Percentiles rank a stretch among this genome's conserved stretches.
phyloP scores from a whole-genome alignment of 2,113 vertebrate genomes.

The Bos javanicus region DNA sequence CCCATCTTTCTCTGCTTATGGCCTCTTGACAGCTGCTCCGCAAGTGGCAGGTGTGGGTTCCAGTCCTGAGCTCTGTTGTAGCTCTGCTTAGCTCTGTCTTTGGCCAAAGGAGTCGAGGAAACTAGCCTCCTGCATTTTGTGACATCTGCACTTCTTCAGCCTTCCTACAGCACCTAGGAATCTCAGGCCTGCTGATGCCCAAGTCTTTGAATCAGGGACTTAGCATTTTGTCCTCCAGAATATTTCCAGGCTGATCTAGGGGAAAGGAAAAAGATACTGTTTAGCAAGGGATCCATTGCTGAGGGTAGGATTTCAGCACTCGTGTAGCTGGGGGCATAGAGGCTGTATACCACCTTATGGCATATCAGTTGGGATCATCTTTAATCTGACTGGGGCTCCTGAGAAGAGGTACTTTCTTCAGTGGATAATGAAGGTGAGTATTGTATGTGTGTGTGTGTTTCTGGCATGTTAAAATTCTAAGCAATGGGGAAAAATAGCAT shows the following conservation, averaged over 20 bases:
- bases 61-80: too few species aligned
- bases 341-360: background rate
- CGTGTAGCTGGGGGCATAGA: too few species aligned
- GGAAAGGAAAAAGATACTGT: background rate
- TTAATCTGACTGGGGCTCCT: background rate
- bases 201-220: background rate
- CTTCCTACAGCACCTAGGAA: background rate
- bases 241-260: background rate
- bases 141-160: background rate
- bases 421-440: background rate
- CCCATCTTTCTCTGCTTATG: background rate
- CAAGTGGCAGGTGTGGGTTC: background rate
- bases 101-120: background rate
- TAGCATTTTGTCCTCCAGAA: background rate
- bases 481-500: too few species aligned
- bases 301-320: background rate
- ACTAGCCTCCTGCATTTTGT: background rate
- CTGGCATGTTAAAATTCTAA: background rate
- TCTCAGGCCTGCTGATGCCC: background rate
- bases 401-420: background rate
- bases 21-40: background rate
- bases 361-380: background rate
- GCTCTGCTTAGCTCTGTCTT: background rate
- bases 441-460: background rate
- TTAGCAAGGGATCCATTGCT: background rate